Evolutionary conservation across 2,797 vertebrate genomes (phyloP).

Genomic region (Pipistrellus pipistrellus): DNA sequence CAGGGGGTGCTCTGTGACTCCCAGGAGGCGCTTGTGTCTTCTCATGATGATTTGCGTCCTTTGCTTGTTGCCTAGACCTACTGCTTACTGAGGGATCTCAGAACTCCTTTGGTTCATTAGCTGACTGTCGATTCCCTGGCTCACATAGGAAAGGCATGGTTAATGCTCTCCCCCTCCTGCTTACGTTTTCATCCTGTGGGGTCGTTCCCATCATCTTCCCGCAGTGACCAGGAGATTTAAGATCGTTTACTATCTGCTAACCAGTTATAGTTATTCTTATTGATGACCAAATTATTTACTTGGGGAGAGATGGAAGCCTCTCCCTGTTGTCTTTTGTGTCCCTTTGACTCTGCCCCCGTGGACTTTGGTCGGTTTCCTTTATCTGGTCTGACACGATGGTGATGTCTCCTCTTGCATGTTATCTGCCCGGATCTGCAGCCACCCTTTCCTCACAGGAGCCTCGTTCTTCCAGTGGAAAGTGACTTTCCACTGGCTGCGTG

Average conservation of each 20-base stretch:
- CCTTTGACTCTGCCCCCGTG: neutral
- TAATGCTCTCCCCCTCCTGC: neutral
- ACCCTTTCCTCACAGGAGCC: neutral
- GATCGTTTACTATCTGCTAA: neutral
- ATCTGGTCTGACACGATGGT: neutral
- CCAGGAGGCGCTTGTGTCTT: neutral
- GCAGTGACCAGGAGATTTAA: neutral
- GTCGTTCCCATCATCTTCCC: neutral
- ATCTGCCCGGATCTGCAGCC: neutral
- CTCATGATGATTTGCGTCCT: neutral
- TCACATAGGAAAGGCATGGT: neutral
- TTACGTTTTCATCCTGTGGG: neutral
- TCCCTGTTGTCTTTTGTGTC: neutral
- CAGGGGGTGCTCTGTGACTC: accelerated
- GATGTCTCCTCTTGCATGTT: neutral
- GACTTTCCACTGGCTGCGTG: neutral
- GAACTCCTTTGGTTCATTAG: neutral
- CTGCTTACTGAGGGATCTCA: neutral
- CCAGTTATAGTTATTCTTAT: neutral
- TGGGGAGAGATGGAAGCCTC: neutral
- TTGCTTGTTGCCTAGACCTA: neutral
- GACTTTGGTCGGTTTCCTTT: neutral
- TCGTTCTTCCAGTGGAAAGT: neutral
- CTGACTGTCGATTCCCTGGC: neutral
- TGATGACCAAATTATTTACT: neutral